These are phyloP conservation scores for Drosophila ohnishii DNA, from an alignment of 1,140 invertebrate species.

Conservation along the genomic window DNA sequence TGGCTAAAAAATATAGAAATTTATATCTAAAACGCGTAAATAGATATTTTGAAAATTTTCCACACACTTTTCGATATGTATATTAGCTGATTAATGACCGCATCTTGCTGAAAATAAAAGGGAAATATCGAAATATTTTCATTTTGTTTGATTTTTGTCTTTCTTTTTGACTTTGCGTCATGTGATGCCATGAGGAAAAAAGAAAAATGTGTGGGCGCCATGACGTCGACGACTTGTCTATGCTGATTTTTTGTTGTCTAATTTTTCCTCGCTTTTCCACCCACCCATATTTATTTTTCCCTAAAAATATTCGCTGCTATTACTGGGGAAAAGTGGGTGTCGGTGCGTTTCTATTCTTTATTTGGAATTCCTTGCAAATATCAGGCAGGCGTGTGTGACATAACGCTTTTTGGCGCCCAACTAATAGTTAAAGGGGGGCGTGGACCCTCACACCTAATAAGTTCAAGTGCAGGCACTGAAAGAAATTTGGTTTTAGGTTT, in stretches of 20 bases:
- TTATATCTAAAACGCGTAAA: not conserved
- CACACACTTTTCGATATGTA: conserved; percentile 40
- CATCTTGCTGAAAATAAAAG: conserved; percentile 37
- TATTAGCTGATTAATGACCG: conserved; percentile 56
- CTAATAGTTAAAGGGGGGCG: conserved; percentile 15
- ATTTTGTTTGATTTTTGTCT: conserved; percentile 48
- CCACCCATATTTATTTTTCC: not conserved
- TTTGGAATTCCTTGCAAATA: conserved; percentile 37
- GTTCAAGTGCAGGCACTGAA: conserved; percentile 14
- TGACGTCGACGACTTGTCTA: conserved; percentile 62
- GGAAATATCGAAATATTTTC: conserved; percentile 43
- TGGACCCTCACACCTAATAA: not conserved
- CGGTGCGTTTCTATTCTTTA: conserved; percentile 11
- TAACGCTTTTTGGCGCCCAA: conserved; percentile 29
- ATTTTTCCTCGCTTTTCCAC: conserved; percentile 6
- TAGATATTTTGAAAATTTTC: conserved; percentile 56
- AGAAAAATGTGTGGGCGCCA: conserved; percentile 56
- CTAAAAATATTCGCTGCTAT: conserved; percentile 17
- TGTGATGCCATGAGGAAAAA: conserved; percentile 47
- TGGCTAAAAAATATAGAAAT: conserved; percentile 17
- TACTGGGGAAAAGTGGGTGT: conserved; percentile 34
- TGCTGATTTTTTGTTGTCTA: conserved; percentile 1
- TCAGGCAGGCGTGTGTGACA: conserved; percentile 32
- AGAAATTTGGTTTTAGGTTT: not conserved
- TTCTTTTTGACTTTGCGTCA: conserved; percentile 59